Conservation (phyloP, 1,140 invertebrate genomes). For the Caenorhabditis inopinata region DNA sequence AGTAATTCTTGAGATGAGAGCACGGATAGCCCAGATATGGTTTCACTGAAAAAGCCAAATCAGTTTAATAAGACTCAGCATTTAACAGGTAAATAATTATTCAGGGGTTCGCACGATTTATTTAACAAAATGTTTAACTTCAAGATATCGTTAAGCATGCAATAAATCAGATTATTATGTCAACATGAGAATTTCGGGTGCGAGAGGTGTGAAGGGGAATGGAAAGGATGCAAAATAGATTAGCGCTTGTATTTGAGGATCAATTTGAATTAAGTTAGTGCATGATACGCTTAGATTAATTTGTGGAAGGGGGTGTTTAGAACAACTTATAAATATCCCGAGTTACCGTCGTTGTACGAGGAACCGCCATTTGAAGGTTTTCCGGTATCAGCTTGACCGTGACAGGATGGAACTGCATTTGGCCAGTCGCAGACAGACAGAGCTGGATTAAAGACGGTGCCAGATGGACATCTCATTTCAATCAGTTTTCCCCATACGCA, state of each 20-base stretch:
- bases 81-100: too few relatives aligned
- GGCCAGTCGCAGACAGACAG: slow-evolving; percentile 55
- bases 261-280: slow-evolving; percentile 8
- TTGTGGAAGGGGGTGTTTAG: slow-evolving; percentile 24
- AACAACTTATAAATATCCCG: slow-evolving; percentile 31
- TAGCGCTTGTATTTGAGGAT: background rate
- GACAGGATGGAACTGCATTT: slow-evolving; percentile 49
- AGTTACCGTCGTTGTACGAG: slow-evolving; percentile 1
- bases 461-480: slow-evolving; percentile 49
- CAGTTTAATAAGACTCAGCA: too few relatives aligned
- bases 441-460: slow-evolving; percentile 58
- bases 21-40: too few relatives aligned
- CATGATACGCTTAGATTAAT: slow-evolving; percentile 12
- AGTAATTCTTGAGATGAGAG: too few relatives aligned
- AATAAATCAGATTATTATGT: slow-evolving; percentile 31
- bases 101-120: slow-evolving; percentile 26
- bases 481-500: slow-evolving; percentile 48
- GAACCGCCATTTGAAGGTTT: background rate
- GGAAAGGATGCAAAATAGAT: background rate
- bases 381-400: background rate
- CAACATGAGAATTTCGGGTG: slow-evolving; percentile 12
- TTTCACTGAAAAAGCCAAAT: too few relatives aligned
- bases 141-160: slow-evolving; percentile 18
- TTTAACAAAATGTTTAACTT: slow-evolving; percentile 30
- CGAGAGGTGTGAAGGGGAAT: background rate